Base-by-base conservation (phyloP, 2,888 invertebrate species). In the Linyphia triangularis region DNA sequence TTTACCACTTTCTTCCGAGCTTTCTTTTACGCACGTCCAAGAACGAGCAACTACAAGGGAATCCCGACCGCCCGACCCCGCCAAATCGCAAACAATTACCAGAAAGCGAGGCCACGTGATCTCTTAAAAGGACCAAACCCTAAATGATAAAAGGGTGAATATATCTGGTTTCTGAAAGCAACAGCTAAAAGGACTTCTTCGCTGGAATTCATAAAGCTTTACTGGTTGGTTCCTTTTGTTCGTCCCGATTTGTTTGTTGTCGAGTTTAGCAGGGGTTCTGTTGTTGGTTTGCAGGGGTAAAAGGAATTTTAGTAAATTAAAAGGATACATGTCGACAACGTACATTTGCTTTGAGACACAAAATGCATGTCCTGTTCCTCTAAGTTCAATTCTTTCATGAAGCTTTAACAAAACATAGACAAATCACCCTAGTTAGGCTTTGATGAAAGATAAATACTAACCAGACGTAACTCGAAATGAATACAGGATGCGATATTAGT, bases 11-110 rank as follows among this genome's bases (percentile, higher is more conserved):
- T 37, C 37, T 33, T 63, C 3, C 10, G n/a, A 2, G 30, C 65
- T 30, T 10, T 30, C 1, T 59, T 59, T 30, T 9, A 26, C 33
- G 13, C n/a, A 6, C 37, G 22, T 10, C 65, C 10, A 9, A 33
- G 22, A n/a, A 19, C 7, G 67, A 9, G 30, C 33, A 33, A 10
- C 37, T 33, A 10, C 24, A 26, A 10, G 26, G 16, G 5, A 6
- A 7, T 7, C 3, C 5, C 10, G 28, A 30, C 16, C 37, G 4
- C 9, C 19, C 28, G 22, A 30, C 67, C 70, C 70, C 24, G 7
- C 16, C 26, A 19, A 72, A 72, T 72, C 70, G 51, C 43, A 72
- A 72, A 72, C 70, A 28, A 72, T 72, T 51, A 72, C 24, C 40
- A 16, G 26, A 24, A 43, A n/a, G 51, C 22, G 65, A 33, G 9